phyloP scores from a whole-genome alignment of 2,888 invertebrate genomes.

The Autographa pulchrina region DNA sequence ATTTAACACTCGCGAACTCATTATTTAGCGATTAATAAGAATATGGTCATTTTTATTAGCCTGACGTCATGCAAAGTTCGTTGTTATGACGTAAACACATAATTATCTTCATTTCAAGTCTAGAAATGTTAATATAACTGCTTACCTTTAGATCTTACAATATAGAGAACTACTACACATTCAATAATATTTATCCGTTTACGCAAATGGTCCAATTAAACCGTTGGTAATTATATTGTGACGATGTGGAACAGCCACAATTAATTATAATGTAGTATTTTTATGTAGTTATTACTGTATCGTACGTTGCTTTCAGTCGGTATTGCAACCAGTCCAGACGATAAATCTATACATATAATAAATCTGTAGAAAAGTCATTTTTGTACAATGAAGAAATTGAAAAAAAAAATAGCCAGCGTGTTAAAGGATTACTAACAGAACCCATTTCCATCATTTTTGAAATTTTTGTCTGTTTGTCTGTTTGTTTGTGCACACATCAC shows the following conservation, averaged over 20 bases:
- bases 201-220: conserved; percentile 62
- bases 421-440: too few species aligned
- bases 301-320: conserved; percentile 30
- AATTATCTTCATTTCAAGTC: conserved; percentile 49
- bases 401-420: too few species aligned
- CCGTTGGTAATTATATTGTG: conserved; percentile 15
- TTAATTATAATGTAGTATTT: conserved; percentile 22
- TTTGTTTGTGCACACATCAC: too few species aligned
- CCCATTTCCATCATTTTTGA: too few species aligned
- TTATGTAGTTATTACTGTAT: conserved; percentile 30
- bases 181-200: conserved; percentile 65
- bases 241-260: conserved; percentile 1
- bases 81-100: conserved; percentile 56
- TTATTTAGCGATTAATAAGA: conserved; percentile 26
- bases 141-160: conserved; percentile 50
- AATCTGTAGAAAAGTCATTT: too few species aligned
- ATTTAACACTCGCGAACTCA: conserved; percentile 20
- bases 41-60: conserved; percentile 31
- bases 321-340: conserved; percentile 21
- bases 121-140: conserved; percentile 60
- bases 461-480: too few species aligned
- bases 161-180: conserved; percentile 60
- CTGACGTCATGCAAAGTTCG: conserved; percentile 56
- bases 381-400: too few species aligned
- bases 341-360: too few species aligned